A percentile compares a stretch with the other conserved stretches of the same genome.
Evolutionary conservation across 2,797 vertebrate species (phyloP).

Genomic region (Myotis daubentonii): DNA sequence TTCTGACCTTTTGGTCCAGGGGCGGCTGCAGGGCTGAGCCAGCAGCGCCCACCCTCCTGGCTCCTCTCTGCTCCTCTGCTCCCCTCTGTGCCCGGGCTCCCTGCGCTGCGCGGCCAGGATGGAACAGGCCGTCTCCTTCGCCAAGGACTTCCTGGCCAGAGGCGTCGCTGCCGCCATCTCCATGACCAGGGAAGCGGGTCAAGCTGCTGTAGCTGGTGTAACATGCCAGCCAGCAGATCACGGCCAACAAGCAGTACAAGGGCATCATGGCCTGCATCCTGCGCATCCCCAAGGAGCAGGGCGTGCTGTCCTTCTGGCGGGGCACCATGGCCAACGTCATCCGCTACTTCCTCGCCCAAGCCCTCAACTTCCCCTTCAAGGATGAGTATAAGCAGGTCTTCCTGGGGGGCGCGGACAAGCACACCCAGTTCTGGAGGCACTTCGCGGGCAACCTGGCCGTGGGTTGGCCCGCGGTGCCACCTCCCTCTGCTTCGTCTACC

Average conservation of each 20-base stretch:
- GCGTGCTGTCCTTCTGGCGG: conserved; percentile 88
- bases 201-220: conserved; percentile 89
- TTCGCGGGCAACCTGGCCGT: no score
- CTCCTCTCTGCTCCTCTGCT: neutral
- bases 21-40: neutral
- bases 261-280: conserved; percentile 90
- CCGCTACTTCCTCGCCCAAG: conserved; percentile 91
- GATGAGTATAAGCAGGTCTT: conserved; percentile 80
- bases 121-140: conserved; percentile 88
- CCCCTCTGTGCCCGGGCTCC: neutral
- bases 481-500: conserved; percentile 90
- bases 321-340: conserved; percentile 91
- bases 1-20: conserved; percentile 51
- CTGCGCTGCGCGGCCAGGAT: conserved; percentile 70
- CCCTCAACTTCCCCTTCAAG: conserved; percentile 92
- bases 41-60: neutral
- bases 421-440: conserved; percentile 91
- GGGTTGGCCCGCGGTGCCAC: no score
- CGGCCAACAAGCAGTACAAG: conserved; percentile 89
- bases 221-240: conserved; percentile 90
- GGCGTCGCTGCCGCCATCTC: conserved; percentile 89
- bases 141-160: conserved; percentile 90
- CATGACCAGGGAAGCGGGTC: conserved; percentile 90
- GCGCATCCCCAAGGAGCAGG: conserved; percentile 90
- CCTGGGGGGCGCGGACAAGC: conserved; percentile 89